Percentiles rank a stretch among this genome's conserved stretches.
Conservation (phyloP, 2,888 invertebrate species). For the Xestia xanthographa region DNA sequence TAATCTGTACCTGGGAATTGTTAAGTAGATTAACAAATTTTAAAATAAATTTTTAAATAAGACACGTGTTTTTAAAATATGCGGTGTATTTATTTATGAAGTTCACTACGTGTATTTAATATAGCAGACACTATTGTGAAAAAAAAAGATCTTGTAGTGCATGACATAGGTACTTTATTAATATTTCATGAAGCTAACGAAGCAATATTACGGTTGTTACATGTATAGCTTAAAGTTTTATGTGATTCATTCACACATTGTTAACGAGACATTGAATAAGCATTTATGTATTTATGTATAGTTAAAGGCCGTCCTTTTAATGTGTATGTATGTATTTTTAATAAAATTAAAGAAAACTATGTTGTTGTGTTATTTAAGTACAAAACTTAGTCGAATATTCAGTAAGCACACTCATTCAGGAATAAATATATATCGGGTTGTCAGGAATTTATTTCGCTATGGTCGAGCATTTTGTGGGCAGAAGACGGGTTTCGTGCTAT, state of each 20-base stretch:
- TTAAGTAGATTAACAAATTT: constrained; percentile 56
- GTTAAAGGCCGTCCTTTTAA: constrained; percentile 64
- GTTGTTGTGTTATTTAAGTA: constrained; percentile 2
- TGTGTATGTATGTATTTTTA: constrained; percentile 67
- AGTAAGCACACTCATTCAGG: not conserved
- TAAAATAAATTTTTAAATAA: constrained; percentile 43
- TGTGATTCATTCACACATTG: constrained; percentile 56
- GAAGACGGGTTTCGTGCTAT: too few relatives aligned
- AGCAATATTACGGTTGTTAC: constrained; percentile 29
- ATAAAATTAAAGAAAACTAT: constrained; percentile 56
- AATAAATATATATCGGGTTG: too few relatives aligned
- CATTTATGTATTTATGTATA: constrained; percentile 67
- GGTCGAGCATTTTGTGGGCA: too few relatives aligned
- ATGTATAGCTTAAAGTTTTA: constrained; percentile 51
- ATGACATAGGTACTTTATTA: constrained; percentile 18
- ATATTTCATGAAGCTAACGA: constrained; percentile 36
- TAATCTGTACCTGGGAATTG: constrained; percentile 59
- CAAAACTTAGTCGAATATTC: not conserved
- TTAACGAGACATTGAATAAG: constrained; percentile 58
- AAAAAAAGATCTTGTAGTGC: constrained; percentile 25
- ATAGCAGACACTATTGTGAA: constrained; percentile 41
- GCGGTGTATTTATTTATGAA: constrained; percentile 28
- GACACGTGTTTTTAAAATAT: constrained; percentile 44
- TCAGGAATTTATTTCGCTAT: too few relatives aligned
- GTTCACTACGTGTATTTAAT: constrained; percentile 40